Base-by-base conservation (phyloP, 1,140 invertebrate species). In the Tetraneura akinire region DNA sequence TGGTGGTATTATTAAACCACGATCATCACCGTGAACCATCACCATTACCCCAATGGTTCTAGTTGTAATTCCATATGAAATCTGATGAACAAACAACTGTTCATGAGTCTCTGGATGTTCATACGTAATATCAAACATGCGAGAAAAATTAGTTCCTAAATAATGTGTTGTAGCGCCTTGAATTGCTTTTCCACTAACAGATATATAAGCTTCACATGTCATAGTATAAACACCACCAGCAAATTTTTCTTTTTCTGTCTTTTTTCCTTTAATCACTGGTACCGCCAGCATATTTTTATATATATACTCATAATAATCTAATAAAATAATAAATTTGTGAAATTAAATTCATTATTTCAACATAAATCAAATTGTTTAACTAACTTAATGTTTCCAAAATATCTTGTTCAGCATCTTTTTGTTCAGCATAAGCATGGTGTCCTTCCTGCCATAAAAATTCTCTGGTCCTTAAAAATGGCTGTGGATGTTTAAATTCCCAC, bases 391-490 rank as follows among this genome's bases (percentile, higher is more conserved):
- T 94, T 16, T 86, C 85, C 37, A 91, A 85, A 0, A 98, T 96
- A 88, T 99, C 98, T 83, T 93, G 90, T 73, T 91, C 91, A 6
- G 98, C 97, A 83, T 98, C 96, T 55, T 91, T 86, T 83, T 90
- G 87, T 0, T 87, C 90, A 0, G 94, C 92, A 88, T 93, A 98
- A 10, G 97, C 98, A 6, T 96, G 95, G 86, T 99, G 98, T 3
- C 98, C 98, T 88, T 99, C 98, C 88, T 99, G 98, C 98, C 98
- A 99, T 1, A 99, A 88, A 88, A 99, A 99, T 87, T 99, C 98
- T 81, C 98, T 89, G 0, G 98, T 99, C 53, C 98, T 88, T 29
- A 99, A 86, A 87, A 99, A 99, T 8, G 98, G 98, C 85, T 98
- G 97, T 5, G 98, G 98, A 88, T 99, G 97, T 86, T 99, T 99